Evolutionary conservation across 1,140 invertebrate genomes (phyloP), one percentile per base, ranked within the genome.

Genomic region (Drepana arcuata): DNA sequence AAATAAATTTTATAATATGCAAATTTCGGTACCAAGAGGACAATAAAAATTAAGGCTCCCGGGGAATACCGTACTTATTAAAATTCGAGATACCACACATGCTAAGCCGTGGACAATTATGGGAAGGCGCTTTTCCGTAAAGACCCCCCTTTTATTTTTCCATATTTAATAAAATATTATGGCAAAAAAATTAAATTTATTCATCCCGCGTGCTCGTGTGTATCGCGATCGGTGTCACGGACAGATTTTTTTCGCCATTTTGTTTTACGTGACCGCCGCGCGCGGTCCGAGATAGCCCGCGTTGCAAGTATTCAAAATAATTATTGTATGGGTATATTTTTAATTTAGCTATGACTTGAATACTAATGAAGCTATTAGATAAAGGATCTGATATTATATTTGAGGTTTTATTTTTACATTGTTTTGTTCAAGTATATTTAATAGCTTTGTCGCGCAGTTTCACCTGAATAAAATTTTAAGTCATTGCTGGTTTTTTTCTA

Each of bases 181-280:
- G 25, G 13, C 11, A 31, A 39, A 67, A 72, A 67, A 63, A 73
- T 63, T 77, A 67, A 74, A 67, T 63, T n/a, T 73, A 78, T 78
- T 78, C 73, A 40, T 35, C 30, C 52, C 59, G 68, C 73, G 70
- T 78, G 33, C 50, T 35, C 36, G 31, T 47, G 66, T 63, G 62
- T 72, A 78, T 78, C 70, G 73, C 69, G 69, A 78, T 78, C 70
- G 56, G 70, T 73, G 68, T 50, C 44, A 51, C 34, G 43, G 50
- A 57, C 66, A 71, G 63, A 72, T 59, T 65, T 71, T 73, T 63
- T 66, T 31, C 56, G 45, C 49, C 55, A 54, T 68, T 71, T 58
- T 57, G 54, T 44, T 54, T 55, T 71, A 78, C 73, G 73, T 78
- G 73, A 78, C 73, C 69, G 48, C 39, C 48, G 59, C 4, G 9